phyloP scores from a whole-genome alignment of 2,113 vertebrate species.

The Hypomesus transpacificus region DNA sequence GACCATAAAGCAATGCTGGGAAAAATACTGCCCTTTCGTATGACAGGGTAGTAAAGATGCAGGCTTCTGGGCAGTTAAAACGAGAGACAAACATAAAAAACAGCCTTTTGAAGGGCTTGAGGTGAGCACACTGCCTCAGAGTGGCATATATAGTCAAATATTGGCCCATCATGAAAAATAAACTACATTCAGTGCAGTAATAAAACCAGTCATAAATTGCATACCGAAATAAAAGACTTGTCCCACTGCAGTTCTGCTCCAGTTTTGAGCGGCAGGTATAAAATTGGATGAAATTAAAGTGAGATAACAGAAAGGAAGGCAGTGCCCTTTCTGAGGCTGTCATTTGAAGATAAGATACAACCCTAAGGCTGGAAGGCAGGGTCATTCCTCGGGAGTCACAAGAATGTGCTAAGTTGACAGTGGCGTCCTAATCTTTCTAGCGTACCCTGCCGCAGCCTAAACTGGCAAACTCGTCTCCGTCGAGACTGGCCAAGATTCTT shows the following conservation, averaged over 20 bases:
- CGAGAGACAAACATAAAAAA: conserved; percentile 12
- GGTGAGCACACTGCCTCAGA: neutral
- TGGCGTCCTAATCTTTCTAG: neutral
- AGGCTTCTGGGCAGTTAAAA: conserved; percentile 13
- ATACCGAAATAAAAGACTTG: neutral
- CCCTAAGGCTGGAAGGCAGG: neutral
- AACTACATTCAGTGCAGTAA: conserved; percentile 22
- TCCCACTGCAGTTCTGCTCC: neutral
- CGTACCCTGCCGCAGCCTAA: no score
- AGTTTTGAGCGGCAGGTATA: neutral
- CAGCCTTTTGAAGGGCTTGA: conserved; percentile 28
- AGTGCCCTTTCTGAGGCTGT: neutral
- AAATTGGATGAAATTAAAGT: neutral
- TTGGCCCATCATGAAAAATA: conserved; percentile 1
- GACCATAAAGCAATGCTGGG: neutral
- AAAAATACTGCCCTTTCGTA: neutral
- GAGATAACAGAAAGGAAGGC: neutral
- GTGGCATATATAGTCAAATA: conserved; percentile 1
- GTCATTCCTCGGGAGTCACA: neutral
- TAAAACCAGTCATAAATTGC: conserved; percentile 11
- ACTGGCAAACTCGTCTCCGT: neutral
- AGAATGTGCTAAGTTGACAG: neutral
- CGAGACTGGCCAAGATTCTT: neutral
- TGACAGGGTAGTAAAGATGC: conserved; percentile 7
- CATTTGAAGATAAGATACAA: neutral